Evolutionary conservation across 2,797 vertebrate species (phyloP).

Genomic region (Lutjanus argentimaculatus): DNA sequence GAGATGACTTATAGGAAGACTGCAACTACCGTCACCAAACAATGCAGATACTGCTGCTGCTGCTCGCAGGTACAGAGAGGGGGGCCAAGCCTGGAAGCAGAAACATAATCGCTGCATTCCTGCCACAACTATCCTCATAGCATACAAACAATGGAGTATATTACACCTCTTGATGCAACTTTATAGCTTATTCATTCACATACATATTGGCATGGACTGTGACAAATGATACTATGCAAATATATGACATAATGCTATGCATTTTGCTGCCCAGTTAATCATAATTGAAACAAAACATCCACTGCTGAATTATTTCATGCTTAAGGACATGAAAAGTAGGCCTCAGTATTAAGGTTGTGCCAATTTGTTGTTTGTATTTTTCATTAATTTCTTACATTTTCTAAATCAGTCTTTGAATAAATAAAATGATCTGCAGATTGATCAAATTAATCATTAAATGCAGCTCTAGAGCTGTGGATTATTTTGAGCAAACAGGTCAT

Average conservation of each 20-base stretch:
- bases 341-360: too few species aligned
- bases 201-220: background rate
- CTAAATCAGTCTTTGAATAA: too few species aligned
- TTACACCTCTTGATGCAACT: constrained; percentile 1
- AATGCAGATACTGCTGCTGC: constrained; percentile 39
- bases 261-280: background rate
- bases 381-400: too few species aligned
- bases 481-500: too few species aligned
- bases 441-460: too few species aligned
- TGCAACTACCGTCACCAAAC: constrained; percentile 25
- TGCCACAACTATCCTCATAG: constrained; percentile 2
- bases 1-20: constrained; percentile 33
- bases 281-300: background rate
- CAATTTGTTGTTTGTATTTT: too few species aligned
- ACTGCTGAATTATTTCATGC: background rate
- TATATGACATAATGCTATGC: background rate
- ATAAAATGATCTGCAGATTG: too few species aligned
- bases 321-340: too few species aligned
- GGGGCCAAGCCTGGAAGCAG: background rate
- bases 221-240: background rate
- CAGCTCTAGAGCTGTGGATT: too few species aligned
- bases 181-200: constrained; percentile 21
- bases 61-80: constrained; percentile 13
- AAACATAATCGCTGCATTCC: constrained; percentile 23
- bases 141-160: background rate